A percentile compares a stretch with the other conserved stretches of the same genome.
Conservation (phyloP, 2,797 vertebrate species). For the Chelon auratus region DNA sequence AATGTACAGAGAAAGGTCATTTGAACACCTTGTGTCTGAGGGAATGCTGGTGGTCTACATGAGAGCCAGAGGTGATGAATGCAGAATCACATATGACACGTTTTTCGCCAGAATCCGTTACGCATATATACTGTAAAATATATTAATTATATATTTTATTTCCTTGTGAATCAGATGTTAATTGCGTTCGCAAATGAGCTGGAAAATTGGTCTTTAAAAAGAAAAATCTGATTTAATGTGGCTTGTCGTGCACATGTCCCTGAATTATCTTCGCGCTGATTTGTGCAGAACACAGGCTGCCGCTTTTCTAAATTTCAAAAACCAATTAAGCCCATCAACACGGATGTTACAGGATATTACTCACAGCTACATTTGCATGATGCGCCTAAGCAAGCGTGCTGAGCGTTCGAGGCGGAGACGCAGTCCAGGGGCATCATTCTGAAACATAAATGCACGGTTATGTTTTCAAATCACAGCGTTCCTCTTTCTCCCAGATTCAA, state of each 20-base stretch:
- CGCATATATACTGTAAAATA: background rate
- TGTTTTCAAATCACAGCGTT: slow-evolving; percentile 62
- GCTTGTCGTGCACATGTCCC: background rate
- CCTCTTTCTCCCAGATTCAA: slow-evolving; percentile 54
- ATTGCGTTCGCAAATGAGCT: slow-evolving; percentile 25
- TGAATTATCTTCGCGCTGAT: slow-evolving; percentile 15
- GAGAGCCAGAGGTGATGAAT: background rate
- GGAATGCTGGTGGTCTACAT: slow-evolving; percentile 9
- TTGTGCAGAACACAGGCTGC: slow-evolving; percentile 13
- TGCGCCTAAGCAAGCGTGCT: slow-evolving; percentile 26
- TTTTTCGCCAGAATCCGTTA: background rate
- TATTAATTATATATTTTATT: no score
- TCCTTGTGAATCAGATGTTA: slow-evolving; percentile 8
- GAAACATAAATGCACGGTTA: slow-evolving; percentile 44
- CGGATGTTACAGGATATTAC: slow-evolving; percentile 26
- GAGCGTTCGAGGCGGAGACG: slow-evolving; percentile 39
- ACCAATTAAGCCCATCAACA: slow-evolving; percentile 21
- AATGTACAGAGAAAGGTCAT: slow-evolving; percentile 12
- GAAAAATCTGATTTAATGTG: slow-evolving; percentile 14
- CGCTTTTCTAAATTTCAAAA: slow-evolving; percentile 28
- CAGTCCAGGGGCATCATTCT: slow-evolving; percentile 34
- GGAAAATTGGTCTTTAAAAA: slow-evolving; percentile 24
- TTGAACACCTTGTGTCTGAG: slow-evolving; percentile 6
- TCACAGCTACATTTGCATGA: slow-evolving; percentile 42
- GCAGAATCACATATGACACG: background rate